Conservation (phyloP, 2,888 invertebrate species). For the Scaptomyza cyrtandrae region DNA sequence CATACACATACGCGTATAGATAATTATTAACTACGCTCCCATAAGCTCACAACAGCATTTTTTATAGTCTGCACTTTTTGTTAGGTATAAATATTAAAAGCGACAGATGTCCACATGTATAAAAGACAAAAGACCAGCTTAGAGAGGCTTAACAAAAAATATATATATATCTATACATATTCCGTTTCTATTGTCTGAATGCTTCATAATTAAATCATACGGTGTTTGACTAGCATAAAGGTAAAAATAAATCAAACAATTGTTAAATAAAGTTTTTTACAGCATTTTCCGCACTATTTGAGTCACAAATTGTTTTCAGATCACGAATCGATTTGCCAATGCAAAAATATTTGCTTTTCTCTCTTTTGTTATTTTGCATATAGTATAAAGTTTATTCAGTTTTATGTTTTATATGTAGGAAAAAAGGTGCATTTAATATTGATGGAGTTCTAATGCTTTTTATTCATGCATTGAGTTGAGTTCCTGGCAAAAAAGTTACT, state of each 20-base stretch:
- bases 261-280: conserved; percentile 63
- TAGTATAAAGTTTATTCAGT: background rate
- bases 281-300: conserved; percentile 76
- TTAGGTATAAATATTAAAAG: conserved; percentile 63
- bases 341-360: conserved; percentile 35
- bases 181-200: conserved; percentile 44
- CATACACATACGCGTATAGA: conserved; percentile 50
- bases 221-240: conserved; percentile 22
- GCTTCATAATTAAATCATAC: conserved; percentile 71
- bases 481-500: conserved; percentile 29
- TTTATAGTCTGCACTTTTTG: conserved; percentile 23
- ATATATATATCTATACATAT: conserved; percentile 13
- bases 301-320: conserved; percentile 65
- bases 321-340: conserved; percentile 69
- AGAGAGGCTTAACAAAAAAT: conserved; percentile 38
- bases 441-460: conserved; percentile 49
- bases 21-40: conserved; percentile 58
- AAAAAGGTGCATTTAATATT: conserved; percentile 22
- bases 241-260: conserved; percentile 39
- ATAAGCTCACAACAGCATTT: conserved; percentile 8
- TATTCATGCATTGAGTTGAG: conserved; percentile 20
- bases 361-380: conserved; percentile 13
- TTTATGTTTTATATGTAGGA: background rate
- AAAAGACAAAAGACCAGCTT: conserved; percentile 58
- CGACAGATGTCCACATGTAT: conserved; percentile 62